Percentiles rank a stretch among this genome's conserved stretches.
Evolutionary conservation across 2,888 invertebrate species (phyloP).

Genomic region (Prionchulus punctatus): DNA sequence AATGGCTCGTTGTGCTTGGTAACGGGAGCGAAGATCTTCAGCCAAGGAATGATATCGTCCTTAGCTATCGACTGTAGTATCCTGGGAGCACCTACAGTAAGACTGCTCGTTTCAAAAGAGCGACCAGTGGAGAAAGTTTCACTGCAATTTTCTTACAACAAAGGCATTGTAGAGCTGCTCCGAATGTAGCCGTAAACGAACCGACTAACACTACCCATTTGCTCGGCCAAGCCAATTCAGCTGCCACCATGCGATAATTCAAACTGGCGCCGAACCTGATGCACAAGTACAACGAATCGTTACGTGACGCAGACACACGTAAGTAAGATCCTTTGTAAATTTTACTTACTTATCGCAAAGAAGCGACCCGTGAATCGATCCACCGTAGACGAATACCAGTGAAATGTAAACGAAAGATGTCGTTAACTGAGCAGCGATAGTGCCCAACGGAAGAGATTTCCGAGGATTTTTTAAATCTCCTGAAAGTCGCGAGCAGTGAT

Average conservation of each 20-base stretch:
- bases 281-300: conserved; percentile 14
- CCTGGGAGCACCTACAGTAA: conserved; percentile 40
- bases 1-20: conserved; percentile 91
- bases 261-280: conserved; percentile 84
- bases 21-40: conserved; percentile 76
- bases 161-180: conserved; percentile 88
- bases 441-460: conserved; percentile 92
- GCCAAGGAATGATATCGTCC: conserved; percentile 90
- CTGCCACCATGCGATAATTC: conserved; percentile 82
- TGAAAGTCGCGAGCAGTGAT: conserved; percentile 42
- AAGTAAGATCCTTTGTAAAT: too few species aligned
- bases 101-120: too few species aligned
- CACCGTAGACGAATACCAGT: conserved; percentile 64
- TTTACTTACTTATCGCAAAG: conserved; percentile 75
- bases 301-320: too few species aligned
- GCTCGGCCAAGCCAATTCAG: conserved; percentile 96
- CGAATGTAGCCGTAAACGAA: conserved; percentile 88
- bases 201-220: conserved; percentile 96
- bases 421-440: conserved; percentile 84
- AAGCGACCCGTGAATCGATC: conserved; percentile 76
- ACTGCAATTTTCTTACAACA: conserved; percentile 29
- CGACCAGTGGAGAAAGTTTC: too few species aligned
- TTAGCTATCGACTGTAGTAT: conserved; percentile 78
- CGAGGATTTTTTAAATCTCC: conserved; percentile 96
- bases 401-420: conserved; percentile 82